Evolutionary conservation across 30 jellyfish, hydroid and myxozoan species (phyloP), one percentile per base, ranked within the genome.

Genomic region (Hydra vulgaris): DNA sequence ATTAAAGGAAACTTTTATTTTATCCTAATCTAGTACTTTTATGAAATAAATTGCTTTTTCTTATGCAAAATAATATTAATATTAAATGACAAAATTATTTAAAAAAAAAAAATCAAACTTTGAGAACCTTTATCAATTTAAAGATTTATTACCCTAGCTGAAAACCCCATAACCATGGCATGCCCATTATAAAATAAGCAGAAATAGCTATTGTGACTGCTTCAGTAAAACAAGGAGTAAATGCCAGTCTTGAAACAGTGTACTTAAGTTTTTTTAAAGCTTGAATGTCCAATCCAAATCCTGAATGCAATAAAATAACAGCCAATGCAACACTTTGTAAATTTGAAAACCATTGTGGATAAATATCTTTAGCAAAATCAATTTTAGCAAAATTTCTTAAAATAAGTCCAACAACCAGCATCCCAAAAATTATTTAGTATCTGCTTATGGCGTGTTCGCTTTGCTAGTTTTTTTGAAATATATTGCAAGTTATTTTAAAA

Each of bases 71-170:
- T n/a, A n/a, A n/a, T n/a, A n/a, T n/a, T n/a, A n/a, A n/a, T n/a
- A n/a, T n/a, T n/a, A n/a, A n/a, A n/a, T n/a, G n/a, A n/a, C n/a
- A n/a, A n/a, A n/a, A n/a, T n/a, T n/a, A n/a, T n/a, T n/a, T n/a
- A n/a, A n/a, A n/a, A n/a, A n/a, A n/a, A n/a, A n/a, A n/a, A n/a
- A n/a, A n/a, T n/a, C n/a, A n/a, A n/a, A n/a, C n/a, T n/a, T n/a
- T n/a, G n/a, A n/a, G n/a, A n/a, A n/a, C n/a, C n/a, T n/a, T n/a
- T n/a, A n/a, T n/a, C n/a, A n/a, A n/a, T n/a, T n/a, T n/a, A n/a
- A n/a, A n/a, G n/a, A n/a, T n/a, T n/a, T n/a, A n/a, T 84, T 85
- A 89, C 97, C 97, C 97, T 18, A 89, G 80, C 89, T 85, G 89
- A 74, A 85, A 81, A 24, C 94, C 97, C 97, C 97, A 89, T 0